These are phyloP conservation scores for Tigriopus californicus DNA, from an alignment of 2,888 invertebrate genomes.

Conservation along the genomic window DNA sequence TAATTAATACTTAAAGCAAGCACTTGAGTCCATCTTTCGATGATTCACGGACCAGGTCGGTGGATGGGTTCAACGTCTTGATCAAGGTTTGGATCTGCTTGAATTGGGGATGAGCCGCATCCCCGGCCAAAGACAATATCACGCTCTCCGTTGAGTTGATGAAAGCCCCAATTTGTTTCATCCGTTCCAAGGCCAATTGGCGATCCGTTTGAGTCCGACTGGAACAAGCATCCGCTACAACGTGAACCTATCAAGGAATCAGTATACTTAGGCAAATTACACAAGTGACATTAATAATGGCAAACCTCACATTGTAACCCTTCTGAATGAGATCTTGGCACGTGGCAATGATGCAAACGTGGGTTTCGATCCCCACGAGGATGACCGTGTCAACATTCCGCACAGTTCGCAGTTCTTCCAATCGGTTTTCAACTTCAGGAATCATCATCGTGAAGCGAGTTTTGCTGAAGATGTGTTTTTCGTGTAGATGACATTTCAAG, in stretches of 20 bases:
- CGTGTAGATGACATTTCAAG: not conserved
- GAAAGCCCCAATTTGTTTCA: not conserved
- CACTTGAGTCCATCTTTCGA: too few species aligned
- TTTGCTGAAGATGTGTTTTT: not conserved
- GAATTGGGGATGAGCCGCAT: not conserved
- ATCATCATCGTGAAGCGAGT: constrained; percentile 3
- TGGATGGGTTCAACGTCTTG: not conserved
- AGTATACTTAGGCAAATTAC: too few species aligned
- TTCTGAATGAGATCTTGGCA: not conserved
- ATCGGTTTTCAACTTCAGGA: not conserved
- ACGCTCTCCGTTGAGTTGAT: not conserved
- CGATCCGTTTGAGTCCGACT: not conserved
- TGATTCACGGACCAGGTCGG: not conserved
- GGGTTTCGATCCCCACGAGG: not conserved
- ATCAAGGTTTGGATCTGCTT: not conserved
- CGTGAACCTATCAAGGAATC: not conserved
- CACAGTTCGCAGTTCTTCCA: not conserved
- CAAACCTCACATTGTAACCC: not conserved
- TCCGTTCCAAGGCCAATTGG: not conserved
- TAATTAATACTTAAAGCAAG: too few species aligned
- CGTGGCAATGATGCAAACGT: not conserved
- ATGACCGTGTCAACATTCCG: not conserved
- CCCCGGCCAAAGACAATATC: not conserved
- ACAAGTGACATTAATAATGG: too few species aligned
- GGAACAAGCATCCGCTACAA: not conserved